Percentiles rank a stretch among this genome's conserved stretches.
These are phyloP conservation scores for Drosophila atripex DNA, from an alignment of 2,888 invertebrate genomes.

Conservation along the genomic window DNA sequence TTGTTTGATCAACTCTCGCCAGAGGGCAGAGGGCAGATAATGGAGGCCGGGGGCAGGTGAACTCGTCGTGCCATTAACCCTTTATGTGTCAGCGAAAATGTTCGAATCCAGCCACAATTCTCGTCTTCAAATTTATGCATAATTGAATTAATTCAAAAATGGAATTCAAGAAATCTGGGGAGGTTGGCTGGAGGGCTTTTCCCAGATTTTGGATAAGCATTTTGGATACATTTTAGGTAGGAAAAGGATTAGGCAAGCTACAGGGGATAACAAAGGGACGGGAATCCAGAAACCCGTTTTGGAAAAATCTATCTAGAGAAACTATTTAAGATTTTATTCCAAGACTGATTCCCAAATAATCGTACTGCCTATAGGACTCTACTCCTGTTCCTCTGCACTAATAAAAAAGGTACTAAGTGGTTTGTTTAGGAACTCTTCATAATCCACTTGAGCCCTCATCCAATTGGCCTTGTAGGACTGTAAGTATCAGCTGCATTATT, in stretches of 20 bases:
- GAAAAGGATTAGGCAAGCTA: neutral
- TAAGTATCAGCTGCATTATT: constrained; percentile 1
- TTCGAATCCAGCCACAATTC: constrained; percentile 56
- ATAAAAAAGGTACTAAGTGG: no score
- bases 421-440: no score
- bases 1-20: constrained; percentile 64
- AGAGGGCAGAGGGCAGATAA: neutral
- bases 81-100: constrained; percentile 62
- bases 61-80: constrained; percentile 45
- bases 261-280: neutral
- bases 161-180: constrained; percentile 21
- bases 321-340: no score
- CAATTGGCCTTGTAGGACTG: neutral
- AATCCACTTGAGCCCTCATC: no score
- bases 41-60: constrained; percentile 17
- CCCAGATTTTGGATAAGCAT: constrained; percentile 10
- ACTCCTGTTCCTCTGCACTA: no score
- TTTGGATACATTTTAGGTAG: neutral
- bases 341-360: no score
- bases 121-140: constrained; percentile 51
- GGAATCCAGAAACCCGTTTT: neutral
- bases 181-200: constrained; percentile 5
- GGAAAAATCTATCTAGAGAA: no score
- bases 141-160: constrained; percentile 69
- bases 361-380: no score